These are phyloP conservation scores for Holacanthus passer DNA, from an alignment of 2,113 vertebrate species.

Conservation along the genomic window DNA sequence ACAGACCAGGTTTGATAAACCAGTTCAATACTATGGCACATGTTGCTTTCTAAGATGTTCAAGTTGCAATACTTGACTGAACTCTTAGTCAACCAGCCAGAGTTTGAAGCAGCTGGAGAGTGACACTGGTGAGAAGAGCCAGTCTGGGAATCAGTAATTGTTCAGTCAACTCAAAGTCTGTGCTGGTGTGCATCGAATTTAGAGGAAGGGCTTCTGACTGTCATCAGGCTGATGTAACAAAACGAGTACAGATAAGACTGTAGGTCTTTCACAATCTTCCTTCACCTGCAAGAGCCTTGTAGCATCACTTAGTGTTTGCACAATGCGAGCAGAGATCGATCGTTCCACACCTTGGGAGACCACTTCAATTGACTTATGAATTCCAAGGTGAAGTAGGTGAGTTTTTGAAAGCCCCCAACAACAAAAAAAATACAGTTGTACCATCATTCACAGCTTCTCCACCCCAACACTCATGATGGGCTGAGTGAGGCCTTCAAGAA, in stretches of 20 bases:
- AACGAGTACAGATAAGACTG: constrained; percentile 21
- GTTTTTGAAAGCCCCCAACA: constrained; percentile 4
- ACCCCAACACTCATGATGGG: neutral
- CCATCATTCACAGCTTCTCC: constrained; percentile 17
- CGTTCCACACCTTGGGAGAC: neutral
- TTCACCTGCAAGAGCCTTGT: constrained; percentile 12
- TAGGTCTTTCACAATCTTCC: neutral
- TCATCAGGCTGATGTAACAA: constrained; percentile 20
- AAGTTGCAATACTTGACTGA: constrained; percentile 20
- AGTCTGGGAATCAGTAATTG: constrained; percentile 18
- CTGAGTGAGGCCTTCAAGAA: constrained; percentile 16
- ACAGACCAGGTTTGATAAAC: constrained; percentile 42
- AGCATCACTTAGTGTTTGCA: constrained; percentile 13
- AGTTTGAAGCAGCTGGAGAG: constrained; percentile 10
- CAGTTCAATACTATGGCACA: constrained; percentile 66
- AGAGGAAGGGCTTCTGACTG: constrained; percentile 38
- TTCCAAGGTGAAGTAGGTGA: neutral
- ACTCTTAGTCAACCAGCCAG: constrained; percentile 16
- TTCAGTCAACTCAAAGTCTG: constrained; percentile 35
- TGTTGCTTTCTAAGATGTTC: constrained; percentile 37
- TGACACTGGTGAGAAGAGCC: constrained; percentile 26
- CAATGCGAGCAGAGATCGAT: neutral
- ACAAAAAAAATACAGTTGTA: neutral
- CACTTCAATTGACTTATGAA: constrained; percentile 12
- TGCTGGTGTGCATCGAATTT: constrained; percentile 73